A percentile compares a stretch with the other conserved stretches of the same genome.
Conservation (phyloP, 2,797 vertebrate species). For the Artibeus jamaicensis region DNA sequence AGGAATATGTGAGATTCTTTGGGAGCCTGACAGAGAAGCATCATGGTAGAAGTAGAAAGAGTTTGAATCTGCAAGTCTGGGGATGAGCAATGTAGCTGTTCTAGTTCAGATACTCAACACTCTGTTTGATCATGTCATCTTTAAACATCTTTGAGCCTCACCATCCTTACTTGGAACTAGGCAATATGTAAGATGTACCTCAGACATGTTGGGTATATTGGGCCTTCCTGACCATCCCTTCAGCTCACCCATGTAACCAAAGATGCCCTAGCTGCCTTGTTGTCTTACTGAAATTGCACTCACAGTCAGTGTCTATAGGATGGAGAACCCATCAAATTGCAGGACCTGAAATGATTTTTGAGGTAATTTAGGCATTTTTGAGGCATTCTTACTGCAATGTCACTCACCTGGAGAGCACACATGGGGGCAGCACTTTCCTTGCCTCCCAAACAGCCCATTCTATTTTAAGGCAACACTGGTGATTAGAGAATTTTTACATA, state of each 20-base stretch:
- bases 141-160: background rate
- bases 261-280: background rate
- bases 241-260: background rate
- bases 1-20: background rate
- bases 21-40: background rate
- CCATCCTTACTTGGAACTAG: background rate
- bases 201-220: background rate
- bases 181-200: background rate
- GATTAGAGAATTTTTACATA: background rate
- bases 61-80: background rate
- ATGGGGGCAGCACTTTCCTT: background rate
- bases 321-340: background rate
- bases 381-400: too few relatives aligned
- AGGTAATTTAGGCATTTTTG: background rate
- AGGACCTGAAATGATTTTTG: background rate
- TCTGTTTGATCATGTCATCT: background rate
- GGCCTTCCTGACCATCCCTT: background rate
- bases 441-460: background rate
- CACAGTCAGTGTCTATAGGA: background rate
- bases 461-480: background rate
- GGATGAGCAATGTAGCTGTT: background rate
- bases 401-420: background rate
- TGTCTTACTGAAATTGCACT: background rate
- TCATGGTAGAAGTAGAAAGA: background rate
- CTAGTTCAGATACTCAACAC: background rate